Conservation (phyloP, 2,888 invertebrate genomes). For the Embidobia sp. region DNA sequence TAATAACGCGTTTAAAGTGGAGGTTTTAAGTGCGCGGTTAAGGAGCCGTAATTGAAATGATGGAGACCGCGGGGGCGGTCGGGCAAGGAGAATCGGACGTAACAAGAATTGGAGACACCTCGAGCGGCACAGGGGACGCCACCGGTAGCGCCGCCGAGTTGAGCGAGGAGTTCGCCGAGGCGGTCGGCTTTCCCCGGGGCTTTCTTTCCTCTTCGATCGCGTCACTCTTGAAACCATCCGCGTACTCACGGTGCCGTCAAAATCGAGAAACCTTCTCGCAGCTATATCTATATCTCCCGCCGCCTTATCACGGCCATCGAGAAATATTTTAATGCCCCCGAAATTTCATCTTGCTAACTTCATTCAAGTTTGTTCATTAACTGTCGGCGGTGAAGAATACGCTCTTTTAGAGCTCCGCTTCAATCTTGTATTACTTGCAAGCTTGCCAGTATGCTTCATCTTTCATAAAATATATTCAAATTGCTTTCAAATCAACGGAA, state of each 20-base stretch:
- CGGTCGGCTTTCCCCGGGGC: constrained; percentile 37
- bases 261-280: constrained; percentile 12
- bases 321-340: constrained; percentile 37
- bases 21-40: not conserved
- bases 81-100: constrained; percentile 6
- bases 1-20: constrained; percentile 1
- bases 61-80: not conserved
- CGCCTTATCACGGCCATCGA: constrained; percentile 19
- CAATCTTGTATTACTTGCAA: too few species aligned
- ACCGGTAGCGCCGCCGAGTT: constrained; percentile 5
- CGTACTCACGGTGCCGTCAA: constrained; percentile 28
- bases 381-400: constrained; percentile 7
- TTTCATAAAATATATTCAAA: too few species aligned
- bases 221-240: constrained; percentile 34
- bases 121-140: too few species aligned
- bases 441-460: too few species aligned
- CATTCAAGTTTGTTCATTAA: constrained; percentile 48
- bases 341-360: constrained; percentile 27
- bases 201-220: constrained; percentile 54
- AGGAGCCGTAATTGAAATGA: constrained; percentile 12
- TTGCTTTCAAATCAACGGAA: too few species aligned
- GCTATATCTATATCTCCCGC: constrained; percentile 12
- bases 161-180: constrained; percentile 12
- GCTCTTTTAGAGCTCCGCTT: too few species aligned
- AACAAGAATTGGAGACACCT: constrained; percentile 17